phyloP scores from a whole-genome alignment of 2,888 invertebrate species.

The Lithophane leautieri region DNA sequence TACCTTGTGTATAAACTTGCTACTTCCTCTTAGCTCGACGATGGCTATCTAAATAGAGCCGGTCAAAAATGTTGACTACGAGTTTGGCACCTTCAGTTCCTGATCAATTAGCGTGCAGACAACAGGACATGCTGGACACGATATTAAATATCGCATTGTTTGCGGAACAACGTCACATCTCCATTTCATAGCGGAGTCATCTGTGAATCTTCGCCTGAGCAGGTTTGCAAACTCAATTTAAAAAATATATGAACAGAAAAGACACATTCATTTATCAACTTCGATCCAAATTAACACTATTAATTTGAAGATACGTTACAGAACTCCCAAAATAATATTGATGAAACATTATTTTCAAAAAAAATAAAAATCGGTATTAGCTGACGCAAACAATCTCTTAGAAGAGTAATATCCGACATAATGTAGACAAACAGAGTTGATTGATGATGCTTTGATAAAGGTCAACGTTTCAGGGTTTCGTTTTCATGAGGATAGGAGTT shows the following conservation, averaged over 20 bases:
- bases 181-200: not conserved
- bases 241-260: not conserved
- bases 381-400: constrained; percentile 50
- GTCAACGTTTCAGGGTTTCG: constrained; percentile 42
- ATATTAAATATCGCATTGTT: not conserved
- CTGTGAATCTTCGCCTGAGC: too few species aligned
- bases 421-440: constrained; percentile 63
- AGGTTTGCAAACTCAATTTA: not conserved
- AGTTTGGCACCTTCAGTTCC: not conserved
- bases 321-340: constrained; percentile 26
- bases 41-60: not conserved
- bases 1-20: not conserved
- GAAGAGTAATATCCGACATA: constrained; percentile 50
- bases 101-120: not conserved
- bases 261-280: constrained; percentile 12
- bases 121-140: too few species aligned
- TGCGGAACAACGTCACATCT: not conserved
- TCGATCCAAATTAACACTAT: not conserved
- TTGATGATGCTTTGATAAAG: constrained; percentile 59
- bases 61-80: not conserved
- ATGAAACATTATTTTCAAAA: constrained; percentile 1
- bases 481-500: constrained; percentile 24
- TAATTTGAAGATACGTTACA: not conserved
- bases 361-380: constrained; percentile 38
- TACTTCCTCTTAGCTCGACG: not conserved